Conservation (phyloP, 2,797 vertebrate species). For the Dendrocincla tyrannina region DNA sequence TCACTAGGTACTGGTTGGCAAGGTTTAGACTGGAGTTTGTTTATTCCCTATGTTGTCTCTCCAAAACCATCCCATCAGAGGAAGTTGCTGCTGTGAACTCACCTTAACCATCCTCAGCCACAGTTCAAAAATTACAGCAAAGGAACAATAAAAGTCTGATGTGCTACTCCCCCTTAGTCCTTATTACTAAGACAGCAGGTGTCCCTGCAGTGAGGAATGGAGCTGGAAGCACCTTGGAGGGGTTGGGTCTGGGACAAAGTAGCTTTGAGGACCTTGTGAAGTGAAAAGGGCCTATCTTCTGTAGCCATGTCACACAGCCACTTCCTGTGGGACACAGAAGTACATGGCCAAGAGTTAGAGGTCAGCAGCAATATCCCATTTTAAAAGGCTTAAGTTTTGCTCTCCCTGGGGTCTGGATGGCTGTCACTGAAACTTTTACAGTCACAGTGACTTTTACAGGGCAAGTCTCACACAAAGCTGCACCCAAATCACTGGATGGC, state of each 20-base stretch:
- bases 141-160: not conserved
- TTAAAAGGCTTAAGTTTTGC: slow-evolving; percentile 20
- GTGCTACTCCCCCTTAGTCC: not conserved
- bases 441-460: not conserved
- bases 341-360: not conserved
- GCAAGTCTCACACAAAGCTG: not conserved
- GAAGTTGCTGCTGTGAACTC: not conserved
- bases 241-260: not conserved
- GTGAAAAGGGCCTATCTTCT: not conserved
- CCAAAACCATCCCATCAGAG: not conserved
- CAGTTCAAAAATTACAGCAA: not conserved
- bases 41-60: not conserved
- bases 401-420: not conserved
- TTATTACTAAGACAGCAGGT: not conserved
- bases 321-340: not conserved
- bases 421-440: not conserved
- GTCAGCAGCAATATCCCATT: slow-evolving; percentile 11
- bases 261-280: not conserved
- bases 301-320: not conserved
- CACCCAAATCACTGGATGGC: not conserved
- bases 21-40: not conserved
- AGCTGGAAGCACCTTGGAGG: not conserved
- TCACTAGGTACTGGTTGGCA: not conserved
- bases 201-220: not conserved
- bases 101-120: not conserved